These are phyloP conservation scores for Ricordea florida DNA, from an alignment of 92 coral and sea anemone genomes.

Conservation along the genomic window DNA sequence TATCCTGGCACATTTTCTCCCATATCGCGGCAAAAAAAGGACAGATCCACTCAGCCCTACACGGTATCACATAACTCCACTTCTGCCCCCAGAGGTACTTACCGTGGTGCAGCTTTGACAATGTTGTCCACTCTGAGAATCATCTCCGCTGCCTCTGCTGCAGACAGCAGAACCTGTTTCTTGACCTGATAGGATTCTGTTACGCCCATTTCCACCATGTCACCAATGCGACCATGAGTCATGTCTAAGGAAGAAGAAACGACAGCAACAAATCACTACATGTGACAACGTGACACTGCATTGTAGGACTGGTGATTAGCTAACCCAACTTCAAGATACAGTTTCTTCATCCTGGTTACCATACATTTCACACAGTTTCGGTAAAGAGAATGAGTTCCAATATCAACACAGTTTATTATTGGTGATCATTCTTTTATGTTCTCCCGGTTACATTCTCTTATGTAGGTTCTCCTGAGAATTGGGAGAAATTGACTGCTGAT, in stretches of 20 bases:
- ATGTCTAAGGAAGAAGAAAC: constrained; percentile 59
- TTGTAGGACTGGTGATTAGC: too few relatives aligned
- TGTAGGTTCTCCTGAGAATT: too few relatives aligned
- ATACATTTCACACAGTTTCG: too few relatives aligned
- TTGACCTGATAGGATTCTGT: constrained; percentile 97
- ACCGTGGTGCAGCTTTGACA: constrained; percentile 99
- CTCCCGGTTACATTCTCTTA: too few relatives aligned
- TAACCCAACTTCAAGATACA: too few relatives aligned
- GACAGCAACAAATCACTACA: not conserved
- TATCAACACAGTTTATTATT: too few relatives aligned
- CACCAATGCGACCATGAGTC: constrained; percentile 85
- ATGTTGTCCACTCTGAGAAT: constrained; percentile 95
- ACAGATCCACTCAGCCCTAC: not conserved
- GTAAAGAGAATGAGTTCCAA: too few relatives aligned
- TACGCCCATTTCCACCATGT: constrained; percentile 94
- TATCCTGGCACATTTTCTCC: too few relatives aligned
- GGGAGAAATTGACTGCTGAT: too few relatives aligned
- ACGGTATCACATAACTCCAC: not conserved
- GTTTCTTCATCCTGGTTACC: too few relatives aligned
- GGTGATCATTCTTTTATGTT: too few relatives aligned
- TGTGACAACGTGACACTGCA: not conserved
- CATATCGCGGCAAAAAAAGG: too few relatives aligned
- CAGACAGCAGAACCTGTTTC: constrained; percentile 87
- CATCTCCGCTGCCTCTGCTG: constrained; percentile 99
- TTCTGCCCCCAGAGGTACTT: not conserved